These are phyloP conservation scores for Tuta absoluta DNA, from an alignment of 2,888 invertebrate species.

Conservation along the genomic window DNA sequence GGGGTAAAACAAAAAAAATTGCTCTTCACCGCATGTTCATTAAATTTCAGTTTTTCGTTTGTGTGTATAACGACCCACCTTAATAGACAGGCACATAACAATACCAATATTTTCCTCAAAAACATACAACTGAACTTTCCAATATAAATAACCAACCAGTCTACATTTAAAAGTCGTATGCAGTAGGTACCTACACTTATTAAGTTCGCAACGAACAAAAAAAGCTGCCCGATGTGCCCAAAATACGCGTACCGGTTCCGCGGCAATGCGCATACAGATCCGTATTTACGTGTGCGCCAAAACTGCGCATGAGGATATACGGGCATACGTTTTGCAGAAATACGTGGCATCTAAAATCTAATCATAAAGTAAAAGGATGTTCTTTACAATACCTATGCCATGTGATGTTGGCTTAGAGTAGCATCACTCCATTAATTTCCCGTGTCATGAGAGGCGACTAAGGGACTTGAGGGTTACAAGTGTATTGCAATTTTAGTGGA, in stretches of 20 bases:
- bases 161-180: neutral
- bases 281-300: slow-evolving; percentile 28
- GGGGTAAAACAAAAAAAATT: no score
- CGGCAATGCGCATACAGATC: slow-evolving; percentile 12
- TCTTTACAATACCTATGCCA: no score
- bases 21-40: no score
- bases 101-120: neutral
- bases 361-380: neutral
- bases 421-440: no score
- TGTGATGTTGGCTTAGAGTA: no score
- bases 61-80: no score
- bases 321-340: neutral
- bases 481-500: no score
- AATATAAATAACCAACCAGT: neutral
- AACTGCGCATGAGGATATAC: slow-evolving; percentile 21
- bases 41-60: no score
- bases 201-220: neutral
- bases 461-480: no score
- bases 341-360: neutral
- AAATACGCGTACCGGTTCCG: slow-evolving; percentile 25
- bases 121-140: neutral
- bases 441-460: no score
- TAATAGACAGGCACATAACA: no score
- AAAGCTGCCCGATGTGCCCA: neutral
- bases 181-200: neutral